Base-by-base conservation (phyloP, 2,797 vertebrate genomes). In the Pristis pectinata region DNA sequence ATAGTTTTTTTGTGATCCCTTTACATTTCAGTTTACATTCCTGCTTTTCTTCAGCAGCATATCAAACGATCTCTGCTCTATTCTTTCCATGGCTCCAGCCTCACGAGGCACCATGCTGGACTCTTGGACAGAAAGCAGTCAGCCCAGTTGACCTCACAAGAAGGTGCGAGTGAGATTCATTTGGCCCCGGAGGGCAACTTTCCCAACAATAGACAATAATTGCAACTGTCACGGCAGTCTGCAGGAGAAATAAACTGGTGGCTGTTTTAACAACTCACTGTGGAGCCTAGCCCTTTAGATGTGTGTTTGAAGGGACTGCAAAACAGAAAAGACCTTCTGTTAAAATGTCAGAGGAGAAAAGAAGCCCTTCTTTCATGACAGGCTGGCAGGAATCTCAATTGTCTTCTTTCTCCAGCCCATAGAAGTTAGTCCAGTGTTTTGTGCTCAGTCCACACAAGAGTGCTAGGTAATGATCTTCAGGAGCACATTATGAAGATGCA, bases 121-220 rank as follows among this genome's bases (percentile, higher is more conserved):
- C 44, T 93, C 91, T 72, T 72, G 37, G 67, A 41, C 67, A 72
- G 37, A 67, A 41, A 37, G 89, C 89, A 41, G 64, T 64, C 87
- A 27, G 67, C 41, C 53, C 24, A 93, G 95, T 95, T 98, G 97
- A 97, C 98, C 97, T 95, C 96, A 96, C 95, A 96, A 97, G 97
- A 98, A 98, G 97, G 97, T 98, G 97, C 97, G 97, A 98, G 97
- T 97, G 97, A 97, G 96, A 97, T 97, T 97, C 97, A 98, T 98
- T 98, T 98, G 97, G 97, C 97, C 97, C 97, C 96, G 96, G 96
- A 96, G 96, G 95, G 96, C 95, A 95, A 95, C 94, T 94, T 95
- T 94, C 95, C 95, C 97, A 98, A 99, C 98, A 99, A 99, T 98
- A 97, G 97, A 97, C 97, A 98, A 98, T 98, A 98, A 98, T 97